These are phyloP conservation scores for Nothoprocta perdicaria DNA, from an alignment of 2,113 vertebrate genomes.

Conservation along the genomic window DNA sequence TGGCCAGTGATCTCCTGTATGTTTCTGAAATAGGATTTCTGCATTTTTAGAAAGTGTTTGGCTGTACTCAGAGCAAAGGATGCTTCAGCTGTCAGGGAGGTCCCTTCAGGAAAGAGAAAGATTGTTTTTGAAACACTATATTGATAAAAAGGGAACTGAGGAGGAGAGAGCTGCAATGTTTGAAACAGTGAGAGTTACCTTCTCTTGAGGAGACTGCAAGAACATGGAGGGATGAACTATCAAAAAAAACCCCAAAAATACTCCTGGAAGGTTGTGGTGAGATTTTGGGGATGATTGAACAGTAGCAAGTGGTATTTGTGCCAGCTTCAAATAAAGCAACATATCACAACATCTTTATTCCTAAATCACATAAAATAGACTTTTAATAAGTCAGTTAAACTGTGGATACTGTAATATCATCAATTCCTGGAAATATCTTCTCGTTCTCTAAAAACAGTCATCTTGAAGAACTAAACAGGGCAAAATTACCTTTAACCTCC, in stretches of 20 bases:
- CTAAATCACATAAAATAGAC: background rate
- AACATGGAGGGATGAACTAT: background rate
- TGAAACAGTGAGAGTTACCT: accelerated
- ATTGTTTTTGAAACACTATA: background rate
- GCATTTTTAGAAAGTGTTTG: background rate
- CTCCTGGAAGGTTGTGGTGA: background rate
- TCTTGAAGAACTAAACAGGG: background rate
- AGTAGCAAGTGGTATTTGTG: background rate
- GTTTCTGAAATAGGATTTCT: background rate
- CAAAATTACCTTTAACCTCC: background rate
- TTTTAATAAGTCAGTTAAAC: background rate
- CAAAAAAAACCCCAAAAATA: background rate
- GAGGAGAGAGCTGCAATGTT: background rate
- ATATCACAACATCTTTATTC: background rate
- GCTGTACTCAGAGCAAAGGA: background rate
- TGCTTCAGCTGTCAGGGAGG: background rate
- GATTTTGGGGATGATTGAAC: background rate
- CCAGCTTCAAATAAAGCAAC: background rate
- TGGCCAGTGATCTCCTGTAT: background rate
- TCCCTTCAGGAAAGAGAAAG: background rate
- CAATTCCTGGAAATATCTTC: background rate
- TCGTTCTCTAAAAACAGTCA: background rate
- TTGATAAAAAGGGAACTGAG: background rate
- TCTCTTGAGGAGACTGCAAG: background rate
- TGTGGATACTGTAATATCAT: background rate